Evolutionary conservation across 2,797 vertebrate genomes (phyloP).

Genomic region (Lepus townsendii): DNA sequence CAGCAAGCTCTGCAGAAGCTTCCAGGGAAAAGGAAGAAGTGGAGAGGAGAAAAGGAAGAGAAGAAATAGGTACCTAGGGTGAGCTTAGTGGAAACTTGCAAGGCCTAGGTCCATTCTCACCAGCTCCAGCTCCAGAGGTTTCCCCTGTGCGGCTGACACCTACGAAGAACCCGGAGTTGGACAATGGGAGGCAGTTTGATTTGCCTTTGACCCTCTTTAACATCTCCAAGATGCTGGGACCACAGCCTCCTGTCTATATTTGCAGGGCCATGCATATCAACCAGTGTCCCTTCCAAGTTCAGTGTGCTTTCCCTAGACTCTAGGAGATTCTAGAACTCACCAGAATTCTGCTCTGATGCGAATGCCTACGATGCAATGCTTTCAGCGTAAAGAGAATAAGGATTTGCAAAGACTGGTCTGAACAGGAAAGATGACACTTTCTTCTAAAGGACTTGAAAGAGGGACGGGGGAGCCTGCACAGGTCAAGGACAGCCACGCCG

Average conservation of each 20-base stretch:
- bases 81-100: background rate
- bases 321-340: background rate
- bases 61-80: background rate
- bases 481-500: background rate
- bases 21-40: background rate
- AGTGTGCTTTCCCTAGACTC: background rate
- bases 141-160: background rate
- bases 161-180: background rate
- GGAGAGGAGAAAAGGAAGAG: background rate
- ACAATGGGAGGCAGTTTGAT: background rate
- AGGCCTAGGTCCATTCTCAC: background rate
- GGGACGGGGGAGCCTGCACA: background rate
- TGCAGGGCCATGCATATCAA: background rate
- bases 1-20: slow-evolving; percentile 42
- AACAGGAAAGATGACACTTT: slow-evolving; percentile 19
- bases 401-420: background rate
- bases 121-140: background rate
- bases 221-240: background rate
- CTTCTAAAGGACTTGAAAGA: background rate
- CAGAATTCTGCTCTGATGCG: background rate
- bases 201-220: slow-evolving; percentile 6
- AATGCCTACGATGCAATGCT: background rate
- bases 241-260: background rate
- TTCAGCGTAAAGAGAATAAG: background rate
- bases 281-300: background rate